These are phyloP conservation scores for Cacoxenus indagator DNA, from an alignment of 2,888 invertebrate genomes.

Conservation along the genomic window DNA sequence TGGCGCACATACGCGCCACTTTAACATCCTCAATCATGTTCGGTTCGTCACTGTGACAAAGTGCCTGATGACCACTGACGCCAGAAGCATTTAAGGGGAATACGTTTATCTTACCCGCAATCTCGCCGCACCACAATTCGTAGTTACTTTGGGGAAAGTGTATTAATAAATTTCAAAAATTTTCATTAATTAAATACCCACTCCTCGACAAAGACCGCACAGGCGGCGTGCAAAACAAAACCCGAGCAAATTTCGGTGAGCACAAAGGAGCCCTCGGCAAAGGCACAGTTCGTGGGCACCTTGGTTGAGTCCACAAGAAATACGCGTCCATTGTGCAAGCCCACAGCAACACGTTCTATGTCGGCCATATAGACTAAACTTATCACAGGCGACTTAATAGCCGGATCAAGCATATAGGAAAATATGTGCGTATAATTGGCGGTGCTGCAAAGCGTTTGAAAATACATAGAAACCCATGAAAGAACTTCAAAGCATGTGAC, in stretches of 20 bases:
- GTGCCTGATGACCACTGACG: constrained; percentile 80
- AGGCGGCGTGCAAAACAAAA: constrained; percentile 78
- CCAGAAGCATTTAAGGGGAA: constrained; percentile 81
- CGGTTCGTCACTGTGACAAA: constrained; percentile 74
- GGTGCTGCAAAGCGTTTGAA: constrained; percentile 66
- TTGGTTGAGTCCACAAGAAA: constrained; percentile 80
- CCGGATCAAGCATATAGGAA: constrained; percentile 79
- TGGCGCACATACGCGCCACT: constrained; percentile 79
- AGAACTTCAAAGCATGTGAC: not conserved
- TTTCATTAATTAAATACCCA: constrained; percentile 40
- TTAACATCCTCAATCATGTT: constrained; percentile 71
- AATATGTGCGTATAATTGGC: constrained; percentile 75
- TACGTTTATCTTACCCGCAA: constrained; percentile 82
- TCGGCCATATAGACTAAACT: constrained; percentile 78
- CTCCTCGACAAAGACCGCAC: constrained; percentile 72
- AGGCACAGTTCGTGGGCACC: constrained; percentile 74
- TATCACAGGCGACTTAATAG: constrained; percentile 76
- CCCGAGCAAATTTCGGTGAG: constrained; percentile 83
- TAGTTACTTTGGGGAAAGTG: constrained; percentile 71
- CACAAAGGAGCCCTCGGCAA: constrained; percentile 82
- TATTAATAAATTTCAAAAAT: not conserved
- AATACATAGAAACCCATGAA: constrained; percentile 9
- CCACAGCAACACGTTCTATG: constrained; percentile 84
- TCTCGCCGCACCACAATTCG: constrained; percentile 92
- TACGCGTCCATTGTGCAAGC: constrained; percentile 82